These are phyloP conservation scores for Centrocercus urophasianus DNA, from an alignment of 2,113 vertebrate species.

Conservation along the genomic window DNA sequence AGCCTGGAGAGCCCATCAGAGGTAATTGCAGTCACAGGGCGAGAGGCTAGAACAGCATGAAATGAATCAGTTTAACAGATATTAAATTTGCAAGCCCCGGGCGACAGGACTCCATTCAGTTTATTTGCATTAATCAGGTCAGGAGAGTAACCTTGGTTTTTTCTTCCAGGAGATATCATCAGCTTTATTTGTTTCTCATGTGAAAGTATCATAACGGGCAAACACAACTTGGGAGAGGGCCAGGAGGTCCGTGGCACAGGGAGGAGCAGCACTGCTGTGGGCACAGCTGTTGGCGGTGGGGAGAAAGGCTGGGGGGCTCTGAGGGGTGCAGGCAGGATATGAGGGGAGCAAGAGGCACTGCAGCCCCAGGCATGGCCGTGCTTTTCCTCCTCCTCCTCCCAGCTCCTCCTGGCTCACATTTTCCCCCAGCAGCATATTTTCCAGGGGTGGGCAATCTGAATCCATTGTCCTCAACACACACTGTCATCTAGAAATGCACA, in stretches of 20 bases:
- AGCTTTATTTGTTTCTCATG: conserved; percentile 68
- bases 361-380: not conserved
- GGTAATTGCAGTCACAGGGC: conserved; percentile 65
- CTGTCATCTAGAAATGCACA: not conserved
- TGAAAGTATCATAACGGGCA: conserved; percentile 49
- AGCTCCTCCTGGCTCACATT: not conserved
- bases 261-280: not conserved
- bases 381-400: not conserved
- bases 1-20: conserved; percentile 16
- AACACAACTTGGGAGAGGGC: conserved; percentile 3
- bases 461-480: rapidly evolving
- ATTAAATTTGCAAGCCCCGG: conserved; percentile 69
- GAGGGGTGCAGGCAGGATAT: not conserved
- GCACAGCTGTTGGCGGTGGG: not conserved
- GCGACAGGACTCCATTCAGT: conserved; percentile 54
- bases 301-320: not conserved
- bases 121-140: conserved; percentile 75
- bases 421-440: not conserved
- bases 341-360: not conserved
- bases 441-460: not conserved
- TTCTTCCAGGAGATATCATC: conserved; percentile 49
- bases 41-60: conserved; percentile 68
- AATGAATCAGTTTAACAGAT: conserved; percentile 67
- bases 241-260: not conserved
- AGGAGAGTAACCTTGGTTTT: conserved; percentile 62